phyloP scores from a whole-genome alignment of 2,888 invertebrate species.

The Baccha elongata region DNA sequence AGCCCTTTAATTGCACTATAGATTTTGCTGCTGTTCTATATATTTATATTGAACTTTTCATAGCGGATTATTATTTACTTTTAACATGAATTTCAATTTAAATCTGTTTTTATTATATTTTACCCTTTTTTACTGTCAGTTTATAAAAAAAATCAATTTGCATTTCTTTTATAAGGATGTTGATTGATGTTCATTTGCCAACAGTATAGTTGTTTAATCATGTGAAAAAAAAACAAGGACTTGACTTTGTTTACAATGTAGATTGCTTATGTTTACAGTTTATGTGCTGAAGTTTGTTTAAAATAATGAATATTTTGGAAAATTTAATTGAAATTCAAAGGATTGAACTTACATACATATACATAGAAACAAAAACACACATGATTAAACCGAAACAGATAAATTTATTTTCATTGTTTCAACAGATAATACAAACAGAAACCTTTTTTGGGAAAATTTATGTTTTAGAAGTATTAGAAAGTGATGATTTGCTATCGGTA shows the following conservation, averaged over 20 bases:
- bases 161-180: slow-evolving; percentile 20
- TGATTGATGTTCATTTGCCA: slow-evolving; percentile 32
- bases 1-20: slow-evolving; percentile 19
- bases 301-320: not conserved
- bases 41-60: slow-evolving; percentile 27
- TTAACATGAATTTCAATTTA: slow-evolving; percentile 25
- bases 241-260: slow-evolving; percentile 16
- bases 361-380: no score
- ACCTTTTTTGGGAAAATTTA: no score
- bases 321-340: slow-evolving; percentile 5
- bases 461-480: no score
- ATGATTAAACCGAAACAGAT: no score
- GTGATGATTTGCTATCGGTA: no score
- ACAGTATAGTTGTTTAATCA: not conserved
- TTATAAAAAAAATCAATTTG: slow-evolving; percentile 32
- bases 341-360: no score
- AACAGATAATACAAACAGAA: no score
- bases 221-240: slow-evolving; percentile 21
- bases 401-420: no score
- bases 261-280: slow-evolving; percentile 13
- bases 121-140: not conserved
- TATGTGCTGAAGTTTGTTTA: slow-evolving; percentile 7
- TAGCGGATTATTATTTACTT: not conserved
- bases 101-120: slow-evolving; percentile 29
- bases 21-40: not conserved